phyloP scores from a whole-genome alignment of 2,888 invertebrate genomes.

The Heliconius aoede region DNA sequence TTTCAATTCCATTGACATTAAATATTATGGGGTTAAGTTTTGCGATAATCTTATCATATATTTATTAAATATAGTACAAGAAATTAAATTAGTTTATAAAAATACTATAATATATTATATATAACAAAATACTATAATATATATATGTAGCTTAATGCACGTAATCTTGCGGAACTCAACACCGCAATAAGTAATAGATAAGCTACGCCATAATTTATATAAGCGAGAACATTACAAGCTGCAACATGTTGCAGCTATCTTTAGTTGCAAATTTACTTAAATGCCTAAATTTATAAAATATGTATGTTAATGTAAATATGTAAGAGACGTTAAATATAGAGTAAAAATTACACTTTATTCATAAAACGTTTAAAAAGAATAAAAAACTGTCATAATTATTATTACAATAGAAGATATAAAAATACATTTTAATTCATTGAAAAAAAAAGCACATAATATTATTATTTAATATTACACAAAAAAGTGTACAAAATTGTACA shows the following conservation, averaged over 20 bases:
- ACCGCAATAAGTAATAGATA: neutral
- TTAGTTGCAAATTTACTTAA: conserved; percentile 5
- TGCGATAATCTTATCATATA: neutral
- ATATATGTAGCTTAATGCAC: neutral
- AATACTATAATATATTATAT: conserved; percentile 11
- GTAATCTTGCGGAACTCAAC: neutral
- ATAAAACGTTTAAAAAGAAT: neutral
- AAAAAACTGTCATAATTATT: neutral
- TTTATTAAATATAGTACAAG: neutral
- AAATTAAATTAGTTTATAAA: neutral
- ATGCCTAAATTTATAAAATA: neutral
- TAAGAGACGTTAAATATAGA: neutral
- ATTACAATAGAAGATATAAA: neutral
- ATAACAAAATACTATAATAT: conserved; percentile 6
- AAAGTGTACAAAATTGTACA: too few species aligned
- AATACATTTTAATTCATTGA: neutral
- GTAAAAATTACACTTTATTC: neutral
- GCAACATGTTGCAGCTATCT: too few species aligned
- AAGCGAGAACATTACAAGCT: neutral
- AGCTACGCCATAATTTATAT: conserved; percentile 2
- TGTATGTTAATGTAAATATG: too few species aligned
- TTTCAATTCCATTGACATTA: conserved; percentile 10
- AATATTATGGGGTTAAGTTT: conserved; percentile 10
- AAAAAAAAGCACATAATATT: neutral
- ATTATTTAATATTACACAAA: neutral